A percentile compares a stretch with the other conserved stretches of the same genome.
phyloP scores from a whole-genome alignment of 2,888 invertebrate species.

The Ophion ellenae region DNA sequence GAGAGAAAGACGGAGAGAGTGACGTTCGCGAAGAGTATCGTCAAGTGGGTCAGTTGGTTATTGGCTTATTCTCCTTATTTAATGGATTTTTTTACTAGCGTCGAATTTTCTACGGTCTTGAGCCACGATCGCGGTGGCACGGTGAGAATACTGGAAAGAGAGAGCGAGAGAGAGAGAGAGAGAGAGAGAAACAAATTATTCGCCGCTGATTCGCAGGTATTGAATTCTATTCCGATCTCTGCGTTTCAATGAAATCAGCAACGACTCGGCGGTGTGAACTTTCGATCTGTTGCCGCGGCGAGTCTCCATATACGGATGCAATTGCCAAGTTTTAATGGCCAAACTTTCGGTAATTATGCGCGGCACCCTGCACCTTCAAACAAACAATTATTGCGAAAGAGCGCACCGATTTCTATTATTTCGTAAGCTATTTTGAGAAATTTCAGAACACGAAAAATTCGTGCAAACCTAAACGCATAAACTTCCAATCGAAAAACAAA shows the following conservation, averaged over 20 bases:
- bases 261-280: background rate
- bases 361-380: background rate
- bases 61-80: slow-evolving; percentile 59
- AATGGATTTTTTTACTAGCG: slow-evolving; percentile 17
- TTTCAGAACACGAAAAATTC: too few species aligned
- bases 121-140: too few species aligned
- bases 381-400: background rate
- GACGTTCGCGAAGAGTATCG: slow-evolving; percentile 16
- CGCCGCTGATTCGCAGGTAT: background rate
- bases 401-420: too few species aligned
- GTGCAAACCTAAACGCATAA: too few species aligned
- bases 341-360: background rate
- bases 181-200: slow-evolving; percentile 16
- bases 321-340: slow-evolving; percentile 13
- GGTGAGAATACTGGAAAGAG: too few species aligned
- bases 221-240: background rate
- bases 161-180: background rate
- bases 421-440: too few species aligned
- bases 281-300: slow-evolving; percentile 2
- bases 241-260: background rate
- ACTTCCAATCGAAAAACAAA: too few species aligned
- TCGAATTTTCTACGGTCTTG: background rate
- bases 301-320: background rate
- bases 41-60: slow-evolving; percentile 66
- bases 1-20: slow-evolving; percentile 28